phyloP scores from a whole-genome alignment of 2,113 vertebrate genomes.

The Mystacornis crossleyi region DNA sequence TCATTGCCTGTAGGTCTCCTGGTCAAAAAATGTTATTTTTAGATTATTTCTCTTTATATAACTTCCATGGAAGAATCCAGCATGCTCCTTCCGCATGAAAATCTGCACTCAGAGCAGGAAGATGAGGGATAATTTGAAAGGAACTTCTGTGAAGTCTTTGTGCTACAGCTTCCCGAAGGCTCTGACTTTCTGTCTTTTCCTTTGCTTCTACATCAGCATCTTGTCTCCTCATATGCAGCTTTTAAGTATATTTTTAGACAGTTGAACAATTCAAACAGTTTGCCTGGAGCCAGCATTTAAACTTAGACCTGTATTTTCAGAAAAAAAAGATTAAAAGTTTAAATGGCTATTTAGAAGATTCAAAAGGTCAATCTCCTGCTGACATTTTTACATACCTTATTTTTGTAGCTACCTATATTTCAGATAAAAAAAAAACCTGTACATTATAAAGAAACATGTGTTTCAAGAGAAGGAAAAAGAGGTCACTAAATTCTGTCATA shows the following conservation, averaged over 20 bases:
- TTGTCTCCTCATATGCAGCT: slow-evolving; percentile 33
- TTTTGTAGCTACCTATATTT: background rate
- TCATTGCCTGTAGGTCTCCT: background rate
- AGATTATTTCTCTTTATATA: background rate
- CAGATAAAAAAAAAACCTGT: background rate
- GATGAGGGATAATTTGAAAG: slow-evolving; percentile 36
- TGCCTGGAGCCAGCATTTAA: slow-evolving; percentile 52
- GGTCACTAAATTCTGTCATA: background rate
- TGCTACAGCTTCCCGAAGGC: background rate
- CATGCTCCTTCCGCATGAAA: background rate
- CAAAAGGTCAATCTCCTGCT: background rate
- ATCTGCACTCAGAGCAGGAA: background rate
- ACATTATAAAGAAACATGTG: background rate
- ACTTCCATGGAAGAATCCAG: background rate
- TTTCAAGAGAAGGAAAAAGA: background rate
- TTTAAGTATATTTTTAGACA: slow-evolving; percentile 67
- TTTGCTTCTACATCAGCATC: slow-evolving; percentile 34
- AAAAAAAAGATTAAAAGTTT: slow-evolving; percentile 26
- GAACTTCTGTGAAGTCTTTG: slow-evolving; percentile 35
- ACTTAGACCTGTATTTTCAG: slow-evolving; percentile 35
- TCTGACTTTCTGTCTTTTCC: slow-evolving; percentile 35
- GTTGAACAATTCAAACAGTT: slow-evolving; percentile 51
- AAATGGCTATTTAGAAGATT: slow-evolving; percentile 1
- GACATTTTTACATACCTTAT: slow-evolving; percentile 5
- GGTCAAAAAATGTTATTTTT: slow-evolving; percentile 1